Evolutionary conservation across 2,797 vertebrate species (phyloP), one percentile per base, ranked within the genome.

Genomic region (Acipenser oxyrinchus): DNA sequence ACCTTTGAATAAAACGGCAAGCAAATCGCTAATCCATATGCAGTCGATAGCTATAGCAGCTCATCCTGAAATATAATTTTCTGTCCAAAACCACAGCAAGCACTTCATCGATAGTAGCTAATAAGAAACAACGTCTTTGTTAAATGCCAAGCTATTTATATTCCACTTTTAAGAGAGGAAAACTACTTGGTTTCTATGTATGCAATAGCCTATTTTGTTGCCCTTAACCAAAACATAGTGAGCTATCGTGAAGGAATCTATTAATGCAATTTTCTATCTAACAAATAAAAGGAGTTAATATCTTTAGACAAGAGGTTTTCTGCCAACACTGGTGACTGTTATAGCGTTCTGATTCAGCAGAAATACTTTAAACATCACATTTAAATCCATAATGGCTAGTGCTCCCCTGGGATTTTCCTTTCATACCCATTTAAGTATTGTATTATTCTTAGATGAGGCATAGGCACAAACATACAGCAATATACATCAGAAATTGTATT

Each of bases 401-500:
- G n/a, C 23, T 18, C 49, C 49, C 67, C 10, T 6, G 67, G 55
- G 62, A 64, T 10, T 63, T 68, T 62, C 12, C 9, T 18, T 18
- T 15, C 62, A 51, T 23, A 62, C 52, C 67, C 59, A 23, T 37
- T 63, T 68, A 57, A 63, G 49, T 53, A 63, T 62, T 62, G 10
- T 62, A 48, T 62, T 62, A 62, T 62, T 62, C 60, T 18, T 37
- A 62, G 48, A 48, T 62, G 60, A 48, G 18, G 48, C 10, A 37
- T 23, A 23, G 18, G 18, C 18, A 37, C 18, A 62, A 62, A 37
- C 50, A 63, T 74, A 67, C 68, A 63, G 70, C 72, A 76, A 81
- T 37, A 78, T 74, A 80, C 69, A 80, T 83, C 65, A 77, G 37
- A 78, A 75, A 78, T 85, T 84, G 78, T 87, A 82, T 83, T 81